Base-by-base conservation (phyloP, 2,113 vertebrate species). In the Tupaia chinensis region DNA sequence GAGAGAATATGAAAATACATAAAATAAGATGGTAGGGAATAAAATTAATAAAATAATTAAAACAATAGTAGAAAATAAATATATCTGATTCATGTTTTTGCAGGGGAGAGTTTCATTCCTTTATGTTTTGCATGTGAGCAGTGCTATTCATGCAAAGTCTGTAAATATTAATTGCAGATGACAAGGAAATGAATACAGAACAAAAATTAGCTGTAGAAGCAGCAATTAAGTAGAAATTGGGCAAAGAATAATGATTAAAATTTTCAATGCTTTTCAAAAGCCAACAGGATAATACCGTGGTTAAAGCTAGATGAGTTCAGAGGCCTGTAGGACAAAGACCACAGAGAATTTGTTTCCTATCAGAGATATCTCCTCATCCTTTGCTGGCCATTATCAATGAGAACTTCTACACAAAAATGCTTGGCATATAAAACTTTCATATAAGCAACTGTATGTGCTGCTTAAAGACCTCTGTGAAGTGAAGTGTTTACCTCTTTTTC, bases 171-270 rank as follows among this genome's bases (percentile, higher is more conserved):
- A 90, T 73, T 66, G 68, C 34, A 44, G 77, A 73, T 92, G 85
- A 85, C 32, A 93, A 32, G 16, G 34, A 92, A 92, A 68, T 85
- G 58, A 95, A 77, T 7, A 10, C 27, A 78, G 58, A 74, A 68
- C 32, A 93, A 93, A 89, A 97, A 66, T 73, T 63, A 94, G 65
- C 89, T 63, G 29, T 19, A 68, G 79, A 94, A 87, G 65, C 13
- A 87, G 69, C 56, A 96, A 60, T 87, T 79, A 93, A 80, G 14
- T 54, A 76, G 61, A 96, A 93, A 91, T 58, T 63, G 27, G 77
- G 60, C 70, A 89, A 56, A 54, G 53, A 79, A n/a, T 17, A 85
- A 63, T 34, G 58, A 89, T 80, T 53, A 93, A 32, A 68, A 54
- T 58, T 93, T 58, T 44, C 83, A 70, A 76, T 60, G 61, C 25